Evolutionary conservation across 2,888 invertebrate genomes (phyloP).

Genomic region (Netelia inedita): DNA sequence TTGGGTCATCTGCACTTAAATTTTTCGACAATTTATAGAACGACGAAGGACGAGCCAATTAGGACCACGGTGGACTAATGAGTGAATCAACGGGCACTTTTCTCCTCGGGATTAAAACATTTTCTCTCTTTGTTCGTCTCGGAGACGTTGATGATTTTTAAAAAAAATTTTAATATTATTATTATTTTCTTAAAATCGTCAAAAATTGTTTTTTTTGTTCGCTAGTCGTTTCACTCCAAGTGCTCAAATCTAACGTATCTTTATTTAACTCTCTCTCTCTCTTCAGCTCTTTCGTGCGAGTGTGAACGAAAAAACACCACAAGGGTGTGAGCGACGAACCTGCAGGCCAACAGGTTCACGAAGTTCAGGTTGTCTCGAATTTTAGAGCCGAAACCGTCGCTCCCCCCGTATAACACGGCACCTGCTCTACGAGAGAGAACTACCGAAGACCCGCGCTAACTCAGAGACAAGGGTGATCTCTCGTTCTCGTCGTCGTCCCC

Average conservation of each 20-base stretch:
- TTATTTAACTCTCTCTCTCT: conserved; percentile 11
- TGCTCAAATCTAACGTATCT: not conserved
- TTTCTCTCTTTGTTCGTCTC: not conserved
- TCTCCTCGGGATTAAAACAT: not conserved
- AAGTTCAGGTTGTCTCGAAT: conserved; percentile 11
- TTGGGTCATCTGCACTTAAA: conserved; percentile 61
- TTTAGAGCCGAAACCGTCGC: not conserved
- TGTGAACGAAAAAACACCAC: conserved; percentile 11
- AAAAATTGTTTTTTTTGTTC: too few relatives aligned
- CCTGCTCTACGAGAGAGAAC: conserved; percentile 47
- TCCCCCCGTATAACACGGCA: conserved; percentile 45
- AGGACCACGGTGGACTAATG: not conserved
- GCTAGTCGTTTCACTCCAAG: too few relatives aligned
- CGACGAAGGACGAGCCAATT: conserved; percentile 10
- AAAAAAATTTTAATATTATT: not conserved
- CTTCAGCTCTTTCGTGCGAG: not conserved
- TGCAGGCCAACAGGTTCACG: conserved; percentile 31
- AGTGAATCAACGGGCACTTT: conserved; percentile 27
- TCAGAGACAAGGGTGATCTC: conserved; percentile 23
- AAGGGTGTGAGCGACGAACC: conserved; percentile 1
- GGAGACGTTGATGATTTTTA: not conserved
- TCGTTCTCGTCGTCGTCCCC: conserved; percentile 16
- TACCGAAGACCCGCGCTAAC: conserved; percentile 36
- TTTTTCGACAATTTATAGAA: conserved; percentile 37
- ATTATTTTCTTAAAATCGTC: not conserved